Evolutionary conservation across 2,113 vertebrate genomes (phyloP), one percentile per base, ranked within the genome.

Genomic region (Alligator mississippiensis): DNA sequence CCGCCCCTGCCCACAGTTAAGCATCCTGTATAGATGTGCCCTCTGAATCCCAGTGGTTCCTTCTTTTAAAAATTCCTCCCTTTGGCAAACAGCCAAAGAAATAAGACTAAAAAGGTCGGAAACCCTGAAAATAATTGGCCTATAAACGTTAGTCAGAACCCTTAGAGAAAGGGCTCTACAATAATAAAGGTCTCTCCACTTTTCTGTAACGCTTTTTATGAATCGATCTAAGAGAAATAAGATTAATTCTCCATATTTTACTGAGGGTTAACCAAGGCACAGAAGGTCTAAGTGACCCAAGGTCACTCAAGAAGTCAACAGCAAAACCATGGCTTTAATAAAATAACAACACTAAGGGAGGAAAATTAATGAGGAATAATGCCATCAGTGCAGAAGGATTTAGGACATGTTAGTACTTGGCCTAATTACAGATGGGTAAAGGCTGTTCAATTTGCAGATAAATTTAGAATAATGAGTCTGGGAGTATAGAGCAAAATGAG

Each of bases 401-500:
- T 76, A 34, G 77, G 88, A 80, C 38, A 55, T 78, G 38, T 54
- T 90, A n/a, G 60, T 90, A 93, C 83, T 86, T 96, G 82, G 82
- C 64, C 84, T 96, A 83, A 94, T 91, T 94, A 93, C 62, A 89
- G 84, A 80, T 88, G 57, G 84, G 77, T 87, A 84, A 87, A 94
- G 18, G 15, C 28, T 87, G 81, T 87, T 95, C 80, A 85, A 58
- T 90, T 55, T 91, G 83, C 78, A 78, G 88, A 82, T 94, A 90
- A 93, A 91, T 94, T 95, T 91, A 95, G 83, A 96, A 90, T 96
- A 96, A 95, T 91, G 87, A 90, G 59, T 80, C 54, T 90, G 83
- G 18, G 75, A 87, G n/a, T 74, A 22, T 92, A 91, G 85, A 86
- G 34, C 85, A 60, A n/a, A 63, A 77, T 75, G 74, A 78, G 85